These are phyloP conservation scores for Dicerorhinus sumatrensis DNA, from an alignment of 2,113 vertebrate genomes.

Conservation along the genomic window DNA sequence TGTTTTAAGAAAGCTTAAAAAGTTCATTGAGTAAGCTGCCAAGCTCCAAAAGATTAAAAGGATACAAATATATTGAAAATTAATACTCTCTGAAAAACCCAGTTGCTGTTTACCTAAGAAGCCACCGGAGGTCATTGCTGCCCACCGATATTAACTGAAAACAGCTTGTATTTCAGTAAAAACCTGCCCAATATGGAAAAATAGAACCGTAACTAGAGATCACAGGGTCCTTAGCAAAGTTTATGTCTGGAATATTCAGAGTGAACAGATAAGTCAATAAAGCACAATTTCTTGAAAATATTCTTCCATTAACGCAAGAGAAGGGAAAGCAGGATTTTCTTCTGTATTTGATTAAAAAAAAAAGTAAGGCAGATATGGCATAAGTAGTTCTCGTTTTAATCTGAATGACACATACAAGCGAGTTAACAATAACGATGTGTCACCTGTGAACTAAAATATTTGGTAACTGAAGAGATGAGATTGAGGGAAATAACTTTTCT, in stretches of 20 bases:
- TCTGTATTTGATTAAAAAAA: neutral
- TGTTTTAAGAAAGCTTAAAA: neutral
- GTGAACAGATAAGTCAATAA: neutral
- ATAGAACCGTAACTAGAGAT: neutral
- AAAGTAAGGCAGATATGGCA: neutral
- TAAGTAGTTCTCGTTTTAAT: neutral
- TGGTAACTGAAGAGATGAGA: neutral
- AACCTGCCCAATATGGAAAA: neutral
- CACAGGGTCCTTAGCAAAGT: neutral
- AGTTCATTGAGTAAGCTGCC: neutral
- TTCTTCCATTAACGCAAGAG: accelerated
- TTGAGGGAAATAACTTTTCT: neutral
- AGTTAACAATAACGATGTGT: neutral
- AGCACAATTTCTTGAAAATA: neutral
- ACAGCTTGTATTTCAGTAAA: neutral
- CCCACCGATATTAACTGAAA: neutral
- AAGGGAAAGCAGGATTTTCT: neutral
- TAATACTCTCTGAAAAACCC: neutral
- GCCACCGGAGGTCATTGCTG: slow-evolving; percentile 42
- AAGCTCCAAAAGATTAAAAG: neutral
- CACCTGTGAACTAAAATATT: neutral
- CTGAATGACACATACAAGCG: neutral
- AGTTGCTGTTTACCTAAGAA: slow-evolving; percentile 7
- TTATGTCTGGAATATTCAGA: neutral
- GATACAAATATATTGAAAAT: neutral